These are phyloP conservation scores for Ameiurus melas DNA, from an alignment of 2,113 vertebrate genomes.

Conservation along the genomic window DNA sequence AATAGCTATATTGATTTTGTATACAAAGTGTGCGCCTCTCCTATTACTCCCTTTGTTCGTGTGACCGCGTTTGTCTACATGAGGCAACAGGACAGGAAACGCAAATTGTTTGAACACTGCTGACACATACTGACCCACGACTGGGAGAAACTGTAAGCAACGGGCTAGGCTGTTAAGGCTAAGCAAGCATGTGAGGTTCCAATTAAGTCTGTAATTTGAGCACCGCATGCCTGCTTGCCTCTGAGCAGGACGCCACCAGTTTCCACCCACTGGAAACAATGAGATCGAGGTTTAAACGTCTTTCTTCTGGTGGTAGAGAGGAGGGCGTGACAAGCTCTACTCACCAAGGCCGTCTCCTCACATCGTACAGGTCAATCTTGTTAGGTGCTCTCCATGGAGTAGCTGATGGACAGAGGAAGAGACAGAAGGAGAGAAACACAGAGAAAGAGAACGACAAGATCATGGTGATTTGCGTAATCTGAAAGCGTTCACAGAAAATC, in stretches of 20 bases:
- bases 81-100: neutral
- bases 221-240: conserved; percentile 30
- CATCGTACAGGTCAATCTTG: conserved; percentile 97
- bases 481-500: neutral
- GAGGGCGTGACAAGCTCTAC: conserved; percentile 47
- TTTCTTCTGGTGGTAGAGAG: neutral
- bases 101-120: neutral
- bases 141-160: conserved; percentile 4
- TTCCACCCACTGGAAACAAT: conserved; percentile 18
- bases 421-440: neutral
- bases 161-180: neutral
- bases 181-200: neutral
- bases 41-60: neutral
- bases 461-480: neutral
- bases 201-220: conserved; percentile 24
- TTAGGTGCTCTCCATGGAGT: conserved; percentile 93
- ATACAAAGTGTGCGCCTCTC: neutral
- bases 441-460: neutral
- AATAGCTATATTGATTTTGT: neutral
- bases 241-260: conserved; percentile 6
- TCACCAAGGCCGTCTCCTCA: conserved; percentile 95
- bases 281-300: conserved; percentile 28
- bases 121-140: conserved; percentile 10
- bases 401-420: conserved; percentile 70
- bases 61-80: neutral